Evolutionary conservation across 2,888 invertebrate genomes (phyloP), one percentile per base, ranked within the genome.

Genomic region (Agonopterix heracliana): DNA sequence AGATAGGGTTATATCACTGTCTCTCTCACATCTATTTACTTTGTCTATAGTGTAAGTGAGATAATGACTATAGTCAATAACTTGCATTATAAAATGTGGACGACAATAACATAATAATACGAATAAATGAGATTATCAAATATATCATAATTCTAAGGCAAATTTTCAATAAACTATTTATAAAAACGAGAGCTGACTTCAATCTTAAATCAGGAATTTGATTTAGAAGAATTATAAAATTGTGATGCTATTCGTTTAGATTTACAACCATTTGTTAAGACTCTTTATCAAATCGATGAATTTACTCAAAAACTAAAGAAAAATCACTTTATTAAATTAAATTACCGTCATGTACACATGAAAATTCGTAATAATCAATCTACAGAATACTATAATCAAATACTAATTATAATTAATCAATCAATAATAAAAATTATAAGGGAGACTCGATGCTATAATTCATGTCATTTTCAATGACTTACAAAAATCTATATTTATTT

Each of bases 351-450:
- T 38, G 38, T 38, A 38, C 38, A 38, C 2, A 38, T 38, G 9
- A 38, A n/a, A 38, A 38, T n/a, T 38, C 38, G 5, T 38, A 38
- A 38, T 38, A 38, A 38, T n/a, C 38, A 26, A 38, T 38, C 38
- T 10, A 38, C 9, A 36, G 41, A 51, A 47, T 47, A 53, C 40
- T 52, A 45, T 17, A 49, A 43, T 41, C 36, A 44, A 50, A 44
- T 41, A 9, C 14, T 45, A 50, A 44, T 41, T n/a, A 40, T 42
- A 10, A 46, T 35, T 41, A 47, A 26, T 35, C 44, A 44, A 47
- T 47, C 12, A 44, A 46, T 34, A 3, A 41, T 40, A 41, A 38
- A 44, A 35, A 35, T 38, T n/a, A 38, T 38, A 38, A n/a, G 38
- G 38, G 38, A 38, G 38, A 38, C 38, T 38, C n/a, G 26, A 26